Evolutionary conservation across 2,797 vertebrate genomes (phyloP).

Genomic region (Anas georgica): DNA sequence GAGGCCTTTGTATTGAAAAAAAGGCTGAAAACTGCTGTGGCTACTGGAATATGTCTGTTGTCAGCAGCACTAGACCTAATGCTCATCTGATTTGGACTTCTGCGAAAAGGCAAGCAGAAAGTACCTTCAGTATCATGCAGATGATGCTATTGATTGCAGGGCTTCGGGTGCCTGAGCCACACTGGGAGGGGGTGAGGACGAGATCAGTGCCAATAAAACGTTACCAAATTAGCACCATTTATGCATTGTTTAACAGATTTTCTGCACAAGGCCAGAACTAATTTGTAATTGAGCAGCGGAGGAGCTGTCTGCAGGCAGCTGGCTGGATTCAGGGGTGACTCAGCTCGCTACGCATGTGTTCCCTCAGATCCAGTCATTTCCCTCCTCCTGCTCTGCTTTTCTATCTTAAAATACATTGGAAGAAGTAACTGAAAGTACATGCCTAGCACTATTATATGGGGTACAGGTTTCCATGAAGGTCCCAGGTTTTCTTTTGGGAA

Average conservation of each 20-base stretch:
- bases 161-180: neutral
- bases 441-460: neutral
- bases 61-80: neutral
- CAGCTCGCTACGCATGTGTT: neutral
- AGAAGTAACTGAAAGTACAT: neutral
- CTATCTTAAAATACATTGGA: conserved; percentile 45
- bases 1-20: neutral
- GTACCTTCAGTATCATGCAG: neutral
- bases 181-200: neutral
- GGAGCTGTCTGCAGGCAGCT: conserved; percentile 23
- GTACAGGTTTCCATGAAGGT: neutral
- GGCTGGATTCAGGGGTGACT: conserved; percentile 29
- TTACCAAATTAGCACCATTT: neutral
- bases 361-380: conserved; percentile 14
- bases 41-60: neutral
- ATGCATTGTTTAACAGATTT: neutral
- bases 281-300: neutral
- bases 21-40: neutral
- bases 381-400: neutral
- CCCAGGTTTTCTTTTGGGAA: neutral
- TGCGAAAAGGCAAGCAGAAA: neutral
- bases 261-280: neutral
- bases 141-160: neutral
- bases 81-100: neutral
- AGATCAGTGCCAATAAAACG: neutral